Conservation (phyloP, 1,140 invertebrate genomes). For the Coelopa frigida region DNA sequence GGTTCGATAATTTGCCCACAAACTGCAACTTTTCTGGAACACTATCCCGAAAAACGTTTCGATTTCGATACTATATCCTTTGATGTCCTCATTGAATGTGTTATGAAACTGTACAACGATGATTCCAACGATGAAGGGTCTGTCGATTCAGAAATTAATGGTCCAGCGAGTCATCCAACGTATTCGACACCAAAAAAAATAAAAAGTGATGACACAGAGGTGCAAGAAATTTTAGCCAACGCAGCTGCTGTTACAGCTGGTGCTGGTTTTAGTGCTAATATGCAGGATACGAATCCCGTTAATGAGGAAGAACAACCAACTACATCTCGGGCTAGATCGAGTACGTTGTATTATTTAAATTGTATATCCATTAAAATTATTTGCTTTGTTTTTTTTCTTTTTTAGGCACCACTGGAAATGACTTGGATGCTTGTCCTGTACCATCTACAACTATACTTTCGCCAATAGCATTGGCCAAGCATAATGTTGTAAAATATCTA, state of each 20-base stretch:
- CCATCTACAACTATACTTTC: slow-evolving; percentile 22
- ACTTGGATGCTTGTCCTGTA: slow-evolving; percentile 11
- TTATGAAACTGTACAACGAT: slow-evolving; percentile 50
- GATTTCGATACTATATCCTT: slow-evolving; percentile 47
- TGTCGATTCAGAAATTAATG: too few species aligned
- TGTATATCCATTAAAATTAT: too few species aligned
- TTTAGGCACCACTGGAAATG: not conserved
- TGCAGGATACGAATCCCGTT: too few species aligned
- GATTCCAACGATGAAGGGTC: slow-evolving; percentile 38
- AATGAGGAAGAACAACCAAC: too few species aligned
- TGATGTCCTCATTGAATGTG: slow-evolving; percentile 58
- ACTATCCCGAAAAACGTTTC: slow-evolving; percentile 27
- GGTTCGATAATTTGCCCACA: slow-evolving; percentile 54
- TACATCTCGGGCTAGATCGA: too few species aligned
- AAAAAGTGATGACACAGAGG: slow-evolving; percentile 39
- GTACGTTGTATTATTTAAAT: too few species aligned
- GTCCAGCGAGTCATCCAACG: too few species aligned
- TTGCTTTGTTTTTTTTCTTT: not conserved
- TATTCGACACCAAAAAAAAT: slow-evolving; percentile 42
- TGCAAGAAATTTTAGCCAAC: slow-evolving; percentile 38
- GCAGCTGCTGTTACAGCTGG: slow-evolving; percentile 7
- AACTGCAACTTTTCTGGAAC: slow-evolving; percentile 46
- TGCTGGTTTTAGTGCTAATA: too few species aligned
- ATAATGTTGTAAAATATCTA: slow-evolving; percentile 29
- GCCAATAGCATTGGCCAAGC: slow-evolving; percentile 25